A percentile compares a stretch with the other conserved stretches of the same genome.
Evolutionary conservation across 2,797 vertebrate species (phyloP).

Genomic region (Hypotaenidia okinawae): DNA sequence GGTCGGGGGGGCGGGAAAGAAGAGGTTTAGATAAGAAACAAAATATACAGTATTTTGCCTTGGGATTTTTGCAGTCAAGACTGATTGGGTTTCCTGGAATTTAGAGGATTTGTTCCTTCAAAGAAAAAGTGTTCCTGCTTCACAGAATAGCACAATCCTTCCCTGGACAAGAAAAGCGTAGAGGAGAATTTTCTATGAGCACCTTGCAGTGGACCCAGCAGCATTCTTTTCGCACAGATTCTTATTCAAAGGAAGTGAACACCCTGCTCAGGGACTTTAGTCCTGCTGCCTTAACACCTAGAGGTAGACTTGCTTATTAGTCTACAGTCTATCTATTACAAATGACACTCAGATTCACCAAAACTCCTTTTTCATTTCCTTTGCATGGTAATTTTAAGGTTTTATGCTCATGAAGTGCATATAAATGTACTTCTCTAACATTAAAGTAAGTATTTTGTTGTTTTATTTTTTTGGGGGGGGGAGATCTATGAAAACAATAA

Average conservation of each 20-base stretch:
- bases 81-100: not conserved
- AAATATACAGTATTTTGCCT: not conserved
- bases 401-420: not conserved
- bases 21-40: not conserved
- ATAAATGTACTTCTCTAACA: not conserved
- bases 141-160: not conserved
- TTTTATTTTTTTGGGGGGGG: not conserved
- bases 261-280: not conserved
- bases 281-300: not conserved
- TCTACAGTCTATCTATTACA: not conserved
- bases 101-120: not conserved
- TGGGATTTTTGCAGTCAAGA: not conserved
- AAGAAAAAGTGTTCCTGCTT: not conserved
- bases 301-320: not conserved
- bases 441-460: not conserved
- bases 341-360: not conserved
- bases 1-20: no score
- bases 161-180: not conserved
- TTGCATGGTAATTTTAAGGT: not conserved
- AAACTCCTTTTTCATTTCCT: not conserved
- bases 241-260: not conserved
- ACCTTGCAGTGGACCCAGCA: not conserved
- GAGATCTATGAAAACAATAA: not conserved
- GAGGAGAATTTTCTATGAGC: not conserved
- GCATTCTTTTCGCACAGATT: not conserved